Evolutionary conservation across 2,888 invertebrate genomes (phyloP), one percentile per base, ranked within the genome.

Genomic region (Iphiclides podalirius): DNA sequence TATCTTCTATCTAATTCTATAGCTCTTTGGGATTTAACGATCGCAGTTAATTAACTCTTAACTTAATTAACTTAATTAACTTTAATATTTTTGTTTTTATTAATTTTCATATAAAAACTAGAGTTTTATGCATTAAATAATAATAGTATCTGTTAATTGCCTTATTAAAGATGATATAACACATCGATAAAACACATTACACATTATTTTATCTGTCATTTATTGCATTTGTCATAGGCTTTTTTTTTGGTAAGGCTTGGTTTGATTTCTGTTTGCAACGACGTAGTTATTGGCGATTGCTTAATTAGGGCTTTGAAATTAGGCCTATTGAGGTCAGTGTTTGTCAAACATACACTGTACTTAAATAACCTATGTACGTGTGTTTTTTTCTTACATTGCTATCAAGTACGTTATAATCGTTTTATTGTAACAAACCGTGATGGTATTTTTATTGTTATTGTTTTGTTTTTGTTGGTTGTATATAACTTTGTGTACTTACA

Each of bases 261-360:
- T 79, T 75, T 80, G 70, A 79, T 69, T 73, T 80, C 63, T 74
- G 68, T 83, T 64, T 54, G 54, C 59, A 60, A 61, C 65, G 64
- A 68, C 61, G 69, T 66, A 59, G 62, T 64, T 31, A 67, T 71
- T 67, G 70, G 71, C 66, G 66, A 61, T 62, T 61, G 79, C 81
- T 80, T 81, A 61, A 62, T 64, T 70, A 72, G 66, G 62, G 63
- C 70, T 63, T 55, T 65, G 64, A 61, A 52, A 42, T 48, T 55
- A 50, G 48, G 52, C 56, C 58, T 53, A 53, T 52, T 38, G 40
- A 49, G 12, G 31, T 37, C 52, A 31, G 14, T 53, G 36, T 42
- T 14, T 52, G 15, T 42, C 23, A 38, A 38, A 44, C 13, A 43
- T 23, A 26, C 12, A 13, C 13, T 12, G 12, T 49, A 34, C 11